Percentiles rank a stretch among this genome's conserved stretches.
Evolutionary conservation across 2,113 vertebrate species (phyloP).

Genomic region (Ellobius talpinus): DNA sequence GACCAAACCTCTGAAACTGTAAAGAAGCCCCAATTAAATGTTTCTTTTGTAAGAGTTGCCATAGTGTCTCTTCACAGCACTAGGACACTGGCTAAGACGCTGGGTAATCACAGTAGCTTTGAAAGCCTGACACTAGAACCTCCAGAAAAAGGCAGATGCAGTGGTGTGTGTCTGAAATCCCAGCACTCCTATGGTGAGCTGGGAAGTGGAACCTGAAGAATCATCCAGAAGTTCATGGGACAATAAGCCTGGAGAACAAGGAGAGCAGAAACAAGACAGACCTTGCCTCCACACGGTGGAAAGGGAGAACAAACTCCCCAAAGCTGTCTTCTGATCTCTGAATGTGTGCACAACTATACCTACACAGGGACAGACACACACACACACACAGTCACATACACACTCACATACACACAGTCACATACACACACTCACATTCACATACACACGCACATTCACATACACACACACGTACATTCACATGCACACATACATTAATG

Average conservation of each 20-base stretch:
- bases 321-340: not conserved
- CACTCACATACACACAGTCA: not conserved
- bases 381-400: too few species aligned
- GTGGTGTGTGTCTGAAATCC: not conserved
- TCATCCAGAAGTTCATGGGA: not conserved
- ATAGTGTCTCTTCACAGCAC: not conserved
- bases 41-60: not conserved
- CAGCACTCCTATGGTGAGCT: not conserved
- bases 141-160: not conserved
- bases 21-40: not conserved
- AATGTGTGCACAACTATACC: not conserved
- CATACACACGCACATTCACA: not conserved
- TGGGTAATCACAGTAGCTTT: not conserved
- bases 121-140: not conserved
- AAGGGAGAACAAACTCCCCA: not conserved
- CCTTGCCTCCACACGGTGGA: not conserved
- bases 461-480: too few species aligned
- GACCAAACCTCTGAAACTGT: not conserved
- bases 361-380: not conserved
- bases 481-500: not conserved
- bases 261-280: not conserved
- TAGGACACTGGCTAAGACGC: not conserved
- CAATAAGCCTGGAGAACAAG: not conserved
- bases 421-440: too few species aligned
- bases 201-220: not conserved